Conservation (phyloP, 1,140 invertebrate genomes). For the Stegodyphus mimosarum region DNA sequence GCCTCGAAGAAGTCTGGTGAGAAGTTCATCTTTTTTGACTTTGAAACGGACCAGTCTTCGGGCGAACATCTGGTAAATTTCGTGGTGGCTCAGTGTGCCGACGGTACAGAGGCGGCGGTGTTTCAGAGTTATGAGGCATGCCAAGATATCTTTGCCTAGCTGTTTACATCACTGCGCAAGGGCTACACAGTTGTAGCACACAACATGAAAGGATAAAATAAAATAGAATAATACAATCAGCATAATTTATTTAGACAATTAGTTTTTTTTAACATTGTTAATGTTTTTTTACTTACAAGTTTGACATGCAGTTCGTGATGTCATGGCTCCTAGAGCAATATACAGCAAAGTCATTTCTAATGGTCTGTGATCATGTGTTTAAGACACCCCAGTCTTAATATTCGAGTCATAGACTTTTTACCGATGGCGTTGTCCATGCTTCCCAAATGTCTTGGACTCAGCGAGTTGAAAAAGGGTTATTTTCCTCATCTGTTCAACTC, state of each 20-base stretch:
- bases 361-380: too few relatives aligned
- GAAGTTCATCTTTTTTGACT: too few relatives aligned
- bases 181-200: background rate
- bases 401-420: background rate
- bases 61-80: too few relatives aligned
- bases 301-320: background rate
- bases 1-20: too few relatives aligned
- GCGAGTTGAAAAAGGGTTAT: background rate
- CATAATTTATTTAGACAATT: background rate
- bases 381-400: too few relatives aligned
- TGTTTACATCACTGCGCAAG: background rate
- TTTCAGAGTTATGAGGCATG: background rate
- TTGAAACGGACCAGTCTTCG: too few relatives aligned
- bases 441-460: background rate
- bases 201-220: background rate
- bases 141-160: background rate
- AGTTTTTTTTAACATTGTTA: background rate
- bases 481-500: background rate
- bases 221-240: too few relatives aligned
- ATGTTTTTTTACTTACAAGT: background rate
- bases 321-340: background rate
- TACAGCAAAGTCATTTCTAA: background rate
- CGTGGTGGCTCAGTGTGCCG: too few relatives aligned
- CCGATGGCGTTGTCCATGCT: background rate
- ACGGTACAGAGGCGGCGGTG: background rate